Percentiles rank a stretch among this genome's conserved stretches.
Conservation (phyloP, 2,797 vertebrate genomes). For the Tinamus major region DNA sequence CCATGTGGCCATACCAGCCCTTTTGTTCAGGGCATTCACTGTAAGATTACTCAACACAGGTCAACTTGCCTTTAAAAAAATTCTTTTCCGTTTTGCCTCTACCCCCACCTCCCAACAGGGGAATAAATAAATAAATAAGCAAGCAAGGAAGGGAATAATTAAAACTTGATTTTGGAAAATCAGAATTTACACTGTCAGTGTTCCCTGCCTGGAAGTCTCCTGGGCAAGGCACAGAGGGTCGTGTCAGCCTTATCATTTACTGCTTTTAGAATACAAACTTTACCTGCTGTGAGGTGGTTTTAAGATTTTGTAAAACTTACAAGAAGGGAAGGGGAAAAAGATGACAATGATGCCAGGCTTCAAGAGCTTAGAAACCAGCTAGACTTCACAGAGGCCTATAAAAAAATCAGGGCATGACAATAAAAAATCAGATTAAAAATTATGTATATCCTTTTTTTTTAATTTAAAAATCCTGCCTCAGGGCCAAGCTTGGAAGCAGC, state of each 20-base stretch:
- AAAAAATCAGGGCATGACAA: conserved; percentile 60
- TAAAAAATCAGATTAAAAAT: conserved; percentile 78
- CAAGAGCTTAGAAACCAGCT: conserved; percentile 72
- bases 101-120: no score
- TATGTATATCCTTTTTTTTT: conserved; percentile 75
- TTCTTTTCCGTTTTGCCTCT: conserved; percentile 24
- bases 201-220: background rate
- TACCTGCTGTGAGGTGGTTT: conserved; percentile 63
- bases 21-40: conserved; percentile 38
- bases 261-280: background rate
- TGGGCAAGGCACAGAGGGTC: background rate
- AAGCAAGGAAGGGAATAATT: background rate
- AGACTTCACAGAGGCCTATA: conserved; percentile 66
- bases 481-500: conserved; percentile 77
- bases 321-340: conserved; percentile 40
- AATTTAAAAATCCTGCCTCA: conserved; percentile 79
- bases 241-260: background rate
- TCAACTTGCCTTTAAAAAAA: conserved; percentile 36
- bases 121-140: no score
- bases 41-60: conserved; percentile 33
- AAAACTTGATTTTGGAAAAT: conserved; percentile 63
- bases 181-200: conserved; percentile 19
- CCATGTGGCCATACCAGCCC: background rate
- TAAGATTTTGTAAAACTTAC: conserved; percentile 69
- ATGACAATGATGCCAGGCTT: conserved; percentile 24